phyloP scores from a whole-genome alignment of 2,113 vertebrate genomes.

The Daphoenositta chrysoptera region DNA sequence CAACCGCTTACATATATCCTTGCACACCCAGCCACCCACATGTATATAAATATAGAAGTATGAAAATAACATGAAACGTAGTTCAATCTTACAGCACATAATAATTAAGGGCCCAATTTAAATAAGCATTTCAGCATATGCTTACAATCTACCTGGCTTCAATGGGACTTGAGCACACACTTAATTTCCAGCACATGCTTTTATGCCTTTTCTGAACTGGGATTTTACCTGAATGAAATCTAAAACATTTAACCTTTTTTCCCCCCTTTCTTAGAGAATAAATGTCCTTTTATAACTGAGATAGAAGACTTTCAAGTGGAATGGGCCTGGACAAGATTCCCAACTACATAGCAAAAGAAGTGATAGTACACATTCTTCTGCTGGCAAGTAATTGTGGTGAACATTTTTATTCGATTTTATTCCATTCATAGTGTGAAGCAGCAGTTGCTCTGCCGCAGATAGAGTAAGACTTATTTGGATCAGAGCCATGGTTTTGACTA shows the following conservation, averaged over 20 bases:
- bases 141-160: slow-evolving; percentile 51
- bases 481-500: slow-evolving; percentile 30
- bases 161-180: neutral
- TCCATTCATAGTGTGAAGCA: slow-evolving; percentile 26
- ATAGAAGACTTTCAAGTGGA: neutral
- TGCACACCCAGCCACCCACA: neutral
- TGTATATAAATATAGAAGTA: slow-evolving; percentile 2
- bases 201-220: neutral
- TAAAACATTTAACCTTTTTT: neutral
- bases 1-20: slow-evolving; percentile 32
- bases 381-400: neutral
- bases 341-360: neutral
- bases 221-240: slow-evolving; percentile 41
- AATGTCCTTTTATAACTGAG: neutral
- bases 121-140: slow-evolving; percentile 53
- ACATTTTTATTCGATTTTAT: slow-evolving; percentile 18
- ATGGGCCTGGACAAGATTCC: neutral
- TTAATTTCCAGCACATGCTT: slow-evolving; percentile 28
- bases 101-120: slow-evolving; percentile 53
- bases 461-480: slow-evolving; percentile 15
- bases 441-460: neutral
- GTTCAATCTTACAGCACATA: slow-evolving; percentile 48
- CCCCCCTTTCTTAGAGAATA: neutral
- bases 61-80: neutral
- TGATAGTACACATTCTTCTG: neutral